These are phyloP conservation scores for Plectus sambesii DNA, from an alignment of 1,140 invertebrate genomes.

Conservation along the genomic window DNA sequence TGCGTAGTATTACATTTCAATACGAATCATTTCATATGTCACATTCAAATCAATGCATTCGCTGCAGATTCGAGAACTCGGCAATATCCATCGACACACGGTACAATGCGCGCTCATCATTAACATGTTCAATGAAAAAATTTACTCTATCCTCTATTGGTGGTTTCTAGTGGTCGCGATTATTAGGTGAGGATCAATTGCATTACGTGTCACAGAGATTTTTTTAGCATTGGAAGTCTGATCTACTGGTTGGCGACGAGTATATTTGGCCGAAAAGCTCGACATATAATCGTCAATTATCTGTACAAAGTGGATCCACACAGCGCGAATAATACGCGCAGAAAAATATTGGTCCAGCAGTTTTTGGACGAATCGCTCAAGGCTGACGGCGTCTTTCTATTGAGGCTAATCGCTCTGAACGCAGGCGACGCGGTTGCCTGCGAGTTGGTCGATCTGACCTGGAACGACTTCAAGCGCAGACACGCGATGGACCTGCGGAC, in stretches of 20 bases:
- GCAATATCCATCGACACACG: constrained; percentile 47
- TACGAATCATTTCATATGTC: no score
- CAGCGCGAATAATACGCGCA: constrained; percentile 12
- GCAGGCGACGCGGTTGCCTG: constrained; percentile 40
- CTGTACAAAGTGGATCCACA: constrained; percentile 35
- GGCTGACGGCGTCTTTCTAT: constrained; percentile 45
- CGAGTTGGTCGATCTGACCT: constrained; percentile 30
- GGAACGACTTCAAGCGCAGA: no score
- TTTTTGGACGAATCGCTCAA: constrained; percentile 39
- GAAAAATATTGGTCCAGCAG: constrained; percentile 26
- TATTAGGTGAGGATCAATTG: constrained; percentile 20
- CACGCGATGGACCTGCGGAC: no score
- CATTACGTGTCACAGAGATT: neutral
- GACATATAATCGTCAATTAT: constrained; percentile 33
- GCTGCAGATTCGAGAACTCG: no score
- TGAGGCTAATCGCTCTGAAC: constrained; percentile 38
- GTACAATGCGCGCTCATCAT: constrained; percentile 49
- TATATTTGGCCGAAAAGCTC: no score
- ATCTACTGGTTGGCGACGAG: no score
- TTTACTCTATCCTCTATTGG: constrained; percentile 46
- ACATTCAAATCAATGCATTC: no score
- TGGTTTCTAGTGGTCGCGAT: constrained; percentile 39
- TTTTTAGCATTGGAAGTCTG: no score
- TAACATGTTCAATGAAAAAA: constrained; percentile 50
- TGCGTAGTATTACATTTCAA: no score